Percentiles rank a stretch among this genome's conserved stretches.
phyloP scores from a whole-genome alignment of 2,797 vertebrate genomes.

The Pantherophis alleghaniensis region DNA sequence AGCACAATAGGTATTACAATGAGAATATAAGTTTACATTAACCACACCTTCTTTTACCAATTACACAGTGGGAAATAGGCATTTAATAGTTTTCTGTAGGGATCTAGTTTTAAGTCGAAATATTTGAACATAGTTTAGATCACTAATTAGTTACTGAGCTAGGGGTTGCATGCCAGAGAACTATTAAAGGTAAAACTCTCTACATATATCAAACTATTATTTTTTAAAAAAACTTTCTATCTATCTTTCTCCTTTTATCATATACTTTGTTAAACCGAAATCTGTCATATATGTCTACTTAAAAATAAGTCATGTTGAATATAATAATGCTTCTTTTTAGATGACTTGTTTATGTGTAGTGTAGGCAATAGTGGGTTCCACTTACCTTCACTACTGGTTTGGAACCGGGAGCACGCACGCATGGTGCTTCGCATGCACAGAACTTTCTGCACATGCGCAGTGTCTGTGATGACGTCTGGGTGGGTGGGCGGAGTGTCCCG shows the following conservation, averaged over 20 bases:
- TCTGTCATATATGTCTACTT: neutral
- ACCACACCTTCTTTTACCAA: neutral
- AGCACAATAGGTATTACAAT: neutral
- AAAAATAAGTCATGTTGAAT: neutral
- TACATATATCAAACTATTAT: neutral
- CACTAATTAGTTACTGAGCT: neutral
- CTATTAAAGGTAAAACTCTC: neutral
- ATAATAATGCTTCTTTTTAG: neutral
- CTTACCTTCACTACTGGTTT: too few species aligned
- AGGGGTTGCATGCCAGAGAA: neutral
- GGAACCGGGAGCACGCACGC: rapidly evolving
- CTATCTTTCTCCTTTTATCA: neutral
- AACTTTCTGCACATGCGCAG: too few species aligned
- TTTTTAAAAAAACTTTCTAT: neutral
- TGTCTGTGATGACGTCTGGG: too few species aligned
- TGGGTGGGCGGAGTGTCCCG: too few species aligned
- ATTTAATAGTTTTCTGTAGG: neutral
- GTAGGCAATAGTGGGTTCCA: neutral
- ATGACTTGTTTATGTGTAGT: neutral
- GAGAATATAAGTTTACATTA: neutral
- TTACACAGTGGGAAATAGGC: neutral
- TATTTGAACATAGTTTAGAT: neutral
- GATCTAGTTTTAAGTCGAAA: slow-evolving; percentile 1
- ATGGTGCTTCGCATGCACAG: too few species aligned
- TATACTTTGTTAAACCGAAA: neutral